Conservation (phyloP, 2,113 vertebrate genomes). For the Microcebus murinus region DNA sequence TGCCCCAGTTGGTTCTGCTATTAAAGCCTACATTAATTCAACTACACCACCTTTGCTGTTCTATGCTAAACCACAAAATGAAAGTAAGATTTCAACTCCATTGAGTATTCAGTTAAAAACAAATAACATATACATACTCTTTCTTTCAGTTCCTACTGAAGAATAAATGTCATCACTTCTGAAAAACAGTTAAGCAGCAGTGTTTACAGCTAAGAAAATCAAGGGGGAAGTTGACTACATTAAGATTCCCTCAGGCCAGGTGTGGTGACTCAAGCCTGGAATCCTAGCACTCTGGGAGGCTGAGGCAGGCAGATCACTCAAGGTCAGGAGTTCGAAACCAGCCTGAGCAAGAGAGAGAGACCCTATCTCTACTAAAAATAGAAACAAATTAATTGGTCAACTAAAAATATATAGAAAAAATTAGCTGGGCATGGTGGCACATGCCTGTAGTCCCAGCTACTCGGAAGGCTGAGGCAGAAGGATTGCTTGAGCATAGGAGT, state of each 20-base stretch:
- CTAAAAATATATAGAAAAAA: too few species aligned
- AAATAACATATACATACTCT: not conserved
- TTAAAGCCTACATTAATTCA: constrained; percentile 32
- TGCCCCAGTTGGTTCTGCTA: not conserved
- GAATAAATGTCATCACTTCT: constrained; percentile 52
- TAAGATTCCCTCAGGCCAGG: not conserved
- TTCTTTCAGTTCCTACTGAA: constrained; percentile 22
- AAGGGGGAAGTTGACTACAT: not conserved
- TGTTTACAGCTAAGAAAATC: not conserved
- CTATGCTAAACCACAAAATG: not conserved
- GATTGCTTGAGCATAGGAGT: too few species aligned
- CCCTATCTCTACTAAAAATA: too few species aligned
- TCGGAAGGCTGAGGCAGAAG: too few species aligned
- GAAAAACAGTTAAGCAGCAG: constrained; percentile 44
- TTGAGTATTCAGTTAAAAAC: constrained; percentile 24
- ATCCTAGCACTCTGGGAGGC: too few species aligned
- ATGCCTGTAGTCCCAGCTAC: too few species aligned
- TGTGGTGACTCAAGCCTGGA: too few species aligned
- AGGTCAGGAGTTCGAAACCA: too few species aligned
- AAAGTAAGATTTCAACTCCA: constrained; percentile 44
- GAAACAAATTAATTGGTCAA: too few species aligned
- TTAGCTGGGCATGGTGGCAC: too few species aligned
- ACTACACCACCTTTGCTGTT: constrained; percentile 4
- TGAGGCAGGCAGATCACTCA: too few species aligned
- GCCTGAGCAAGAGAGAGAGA: too few species aligned